Conservation (phyloP, 1,140 invertebrate species). For the Drosophila tropicalis region DNA sequence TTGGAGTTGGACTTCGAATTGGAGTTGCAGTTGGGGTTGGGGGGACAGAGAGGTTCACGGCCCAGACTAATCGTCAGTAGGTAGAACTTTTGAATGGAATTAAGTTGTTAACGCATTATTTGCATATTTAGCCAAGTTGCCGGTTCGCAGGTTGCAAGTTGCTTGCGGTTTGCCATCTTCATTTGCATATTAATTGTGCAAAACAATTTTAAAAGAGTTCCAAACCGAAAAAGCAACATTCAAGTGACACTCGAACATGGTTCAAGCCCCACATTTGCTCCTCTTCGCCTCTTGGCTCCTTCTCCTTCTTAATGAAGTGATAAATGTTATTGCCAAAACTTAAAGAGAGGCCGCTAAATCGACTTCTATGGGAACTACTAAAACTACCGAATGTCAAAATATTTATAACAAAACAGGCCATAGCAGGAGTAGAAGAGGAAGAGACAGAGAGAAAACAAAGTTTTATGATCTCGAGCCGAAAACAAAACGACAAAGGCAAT, state of each 20-base stretch:
- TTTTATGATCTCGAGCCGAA: conserved; percentile 44
- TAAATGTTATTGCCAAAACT: conserved; percentile 60
- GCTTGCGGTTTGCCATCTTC: conserved; percentile 24
- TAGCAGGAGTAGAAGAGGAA: neutral
- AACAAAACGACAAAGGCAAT: conserved; percentile 20
- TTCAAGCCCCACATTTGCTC: neutral
- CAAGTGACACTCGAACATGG: conserved; percentile 54
- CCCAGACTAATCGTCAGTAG: conserved; percentile 71
- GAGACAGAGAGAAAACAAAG: conserved; percentile 5
- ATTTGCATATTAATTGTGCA: conserved; percentile 83
- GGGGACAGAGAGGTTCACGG: conserved; percentile 56
- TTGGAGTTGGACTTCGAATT: conserved; percentile 19
- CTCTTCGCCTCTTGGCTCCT: neutral
- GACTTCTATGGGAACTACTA: conserved; percentile 16
- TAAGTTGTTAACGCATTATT: conserved; percentile 83
- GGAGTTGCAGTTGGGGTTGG: conserved; percentile 11
- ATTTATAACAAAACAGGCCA: conserved; percentile 21
- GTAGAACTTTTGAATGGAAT: conserved; percentile 54
- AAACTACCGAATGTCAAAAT: conserved; percentile 44
- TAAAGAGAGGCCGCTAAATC: conserved; percentile 42
- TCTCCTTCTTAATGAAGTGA: conserved; percentile 67
- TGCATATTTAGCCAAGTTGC: conserved; percentile 74
- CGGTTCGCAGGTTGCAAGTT: conserved; percentile 42
- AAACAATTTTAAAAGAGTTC: conserved; percentile 51
- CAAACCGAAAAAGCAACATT: conserved; percentile 30